Evolutionary conservation across 2,113 vertebrate species (phyloP).

Genomic region (Axis porcinus): DNA sequence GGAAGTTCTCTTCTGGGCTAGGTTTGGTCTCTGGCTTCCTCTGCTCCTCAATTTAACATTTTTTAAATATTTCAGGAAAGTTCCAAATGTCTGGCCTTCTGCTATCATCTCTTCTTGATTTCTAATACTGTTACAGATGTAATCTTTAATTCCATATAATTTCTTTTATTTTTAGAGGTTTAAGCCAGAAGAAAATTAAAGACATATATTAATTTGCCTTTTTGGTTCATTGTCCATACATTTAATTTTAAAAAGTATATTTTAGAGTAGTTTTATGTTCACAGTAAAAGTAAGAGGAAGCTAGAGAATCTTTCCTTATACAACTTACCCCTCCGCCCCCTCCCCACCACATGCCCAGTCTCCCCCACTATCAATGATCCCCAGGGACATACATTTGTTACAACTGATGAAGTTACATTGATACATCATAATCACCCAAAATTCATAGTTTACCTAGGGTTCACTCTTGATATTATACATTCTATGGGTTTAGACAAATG

Average conservation of each 20-base stretch:
- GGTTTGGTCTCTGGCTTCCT: not conserved
- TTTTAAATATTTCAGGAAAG: not conserved
- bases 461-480: not conserved
- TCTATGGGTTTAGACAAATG: not conserved
- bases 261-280: not conserved
- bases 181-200: not conserved
- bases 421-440: not conserved
- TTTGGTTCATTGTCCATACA: not conserved
- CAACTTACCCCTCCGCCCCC: not conserved
- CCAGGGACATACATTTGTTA: not conserved
- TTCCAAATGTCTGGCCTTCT: not conserved
- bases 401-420: not conserved
- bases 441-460: not conserved
- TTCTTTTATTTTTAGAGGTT: not conserved
- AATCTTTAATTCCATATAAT: not conserved
- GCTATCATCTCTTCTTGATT: not conserved
- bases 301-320: not conserved
- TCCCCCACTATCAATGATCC: not conserved
- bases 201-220: not conserved
- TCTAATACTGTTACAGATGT: not conserved
- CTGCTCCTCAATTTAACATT: not conserved
- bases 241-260: not conserved
- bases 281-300: not conserved
- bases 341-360: rapidly evolving
- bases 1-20: not conserved